Evolutionary conservation across 2,797 vertebrate genomes (phyloP).

Genomic region (Odontamblyopus lacepedii): DNA sequence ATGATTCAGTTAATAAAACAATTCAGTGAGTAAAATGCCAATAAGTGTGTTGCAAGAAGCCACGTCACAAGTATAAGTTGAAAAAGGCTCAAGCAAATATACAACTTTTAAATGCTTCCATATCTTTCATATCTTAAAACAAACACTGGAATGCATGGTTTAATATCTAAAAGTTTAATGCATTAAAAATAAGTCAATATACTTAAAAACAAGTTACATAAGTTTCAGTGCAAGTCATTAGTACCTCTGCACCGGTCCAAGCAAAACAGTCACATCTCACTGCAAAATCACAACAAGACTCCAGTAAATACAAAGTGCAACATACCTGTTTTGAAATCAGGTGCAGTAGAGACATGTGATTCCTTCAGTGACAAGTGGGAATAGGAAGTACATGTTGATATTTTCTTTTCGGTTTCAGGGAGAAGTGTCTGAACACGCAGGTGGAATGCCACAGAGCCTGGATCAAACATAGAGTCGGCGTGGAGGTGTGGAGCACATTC

Average conservation of each 20-base stretch:
- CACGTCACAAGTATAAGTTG: no score
- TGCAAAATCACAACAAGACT: not conserved
- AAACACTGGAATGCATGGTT: no score
- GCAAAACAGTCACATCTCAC: slow-evolving; percentile 1
- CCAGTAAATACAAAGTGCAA: not conserved
- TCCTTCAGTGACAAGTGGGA: slow-evolving; percentile 16
- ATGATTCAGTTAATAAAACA: no score
- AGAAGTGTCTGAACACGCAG: slow-evolving; percentile 63
- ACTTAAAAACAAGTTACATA: no score
- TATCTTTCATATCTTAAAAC: no score
- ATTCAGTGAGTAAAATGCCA: no score
- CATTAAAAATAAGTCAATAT: no score
- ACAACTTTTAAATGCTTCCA: no score
- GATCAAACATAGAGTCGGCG: slow-evolving; percentile 16
- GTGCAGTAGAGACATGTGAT: slow-evolving; percentile 17
- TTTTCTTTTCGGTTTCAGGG: slow-evolving; percentile 31
- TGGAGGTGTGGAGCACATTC: slow-evolving; percentile 17
- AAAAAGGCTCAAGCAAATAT: no score
- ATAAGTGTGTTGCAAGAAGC: no score
- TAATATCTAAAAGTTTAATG: no score
- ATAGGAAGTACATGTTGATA: slow-evolving; percentile 7
- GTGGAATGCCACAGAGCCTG: slow-evolving; percentile 75
- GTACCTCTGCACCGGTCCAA: not conserved
- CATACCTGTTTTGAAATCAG: not conserved
- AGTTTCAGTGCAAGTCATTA: not conserved